These are phyloP conservation scores for Salvelinus alpinus DNA, from an alignment of 2,113 vertebrate genomes.

Conservation along the genomic window DNA sequence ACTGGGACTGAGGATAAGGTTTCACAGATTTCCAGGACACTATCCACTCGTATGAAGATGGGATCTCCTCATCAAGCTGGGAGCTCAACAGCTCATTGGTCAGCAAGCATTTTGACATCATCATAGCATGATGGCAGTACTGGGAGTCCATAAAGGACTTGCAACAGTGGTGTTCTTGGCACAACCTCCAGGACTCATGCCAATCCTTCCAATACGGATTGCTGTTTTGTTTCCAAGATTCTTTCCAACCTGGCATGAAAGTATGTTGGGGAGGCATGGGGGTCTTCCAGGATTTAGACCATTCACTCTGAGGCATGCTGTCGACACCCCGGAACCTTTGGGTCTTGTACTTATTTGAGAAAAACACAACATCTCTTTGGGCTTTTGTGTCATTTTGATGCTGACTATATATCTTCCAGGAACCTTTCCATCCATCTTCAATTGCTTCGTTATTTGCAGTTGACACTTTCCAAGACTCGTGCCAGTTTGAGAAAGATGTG, in stretches of 20 bases:
- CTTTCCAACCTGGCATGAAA: slow-evolving; percentile 13
- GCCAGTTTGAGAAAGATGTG: slow-evolving; percentile 2
- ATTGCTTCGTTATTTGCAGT: background rate
- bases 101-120: slow-evolving; percentile 9
- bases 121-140: no score
- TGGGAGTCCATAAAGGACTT: background rate
- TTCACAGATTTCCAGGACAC: slow-evolving; percentile 15
- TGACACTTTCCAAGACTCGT: slow-evolving; percentile 10
- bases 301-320: slow-evolving; percentile 1
- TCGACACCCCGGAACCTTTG: slow-evolving; percentile 1
- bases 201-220: slow-evolving; percentile 5
- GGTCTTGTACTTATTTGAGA: background rate
- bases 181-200: slow-evolving; percentile 21
- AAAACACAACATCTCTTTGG: slow-evolving; percentile 7
- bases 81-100: background rate
- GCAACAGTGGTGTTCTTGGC: slow-evolving; percentile 7
- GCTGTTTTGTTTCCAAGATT: slow-evolving; percentile 21
- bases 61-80: background rate
- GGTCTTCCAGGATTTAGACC: slow-evolving; percentile 15
- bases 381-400: background rate
- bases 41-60: background rate
- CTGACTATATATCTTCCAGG: slow-evolving; percentile 15
- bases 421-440: slow-evolving; percentile 10
- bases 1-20: background rate
- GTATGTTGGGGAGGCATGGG: background rate